phyloP scores from a whole-genome alignment of 2,113 vertebrate genomes.

The Pelobates fuscus region DNA sequence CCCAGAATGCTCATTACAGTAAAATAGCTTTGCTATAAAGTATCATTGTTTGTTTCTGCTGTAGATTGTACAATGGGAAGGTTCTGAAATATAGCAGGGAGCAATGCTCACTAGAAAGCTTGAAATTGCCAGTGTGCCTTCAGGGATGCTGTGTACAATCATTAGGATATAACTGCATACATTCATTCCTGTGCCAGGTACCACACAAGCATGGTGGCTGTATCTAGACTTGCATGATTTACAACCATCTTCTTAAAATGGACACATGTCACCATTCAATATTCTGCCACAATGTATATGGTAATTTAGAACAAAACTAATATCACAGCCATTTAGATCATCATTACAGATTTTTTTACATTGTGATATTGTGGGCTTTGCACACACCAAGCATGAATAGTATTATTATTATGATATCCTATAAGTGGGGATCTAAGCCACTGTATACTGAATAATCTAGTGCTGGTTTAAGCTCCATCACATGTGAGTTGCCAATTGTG shows the following conservation, averaged over 20 bases:
- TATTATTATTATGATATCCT: no score
- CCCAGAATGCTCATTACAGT: conserved; percentile 50
- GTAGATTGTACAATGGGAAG: conserved; percentile 43
- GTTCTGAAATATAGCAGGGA: conserved; percentile 45
- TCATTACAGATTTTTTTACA: no score
- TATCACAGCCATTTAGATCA: no score
- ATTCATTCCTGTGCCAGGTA: conserved; percentile 43
- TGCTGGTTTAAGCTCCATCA: no score
- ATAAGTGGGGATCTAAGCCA: no score
- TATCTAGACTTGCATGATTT: not conserved
- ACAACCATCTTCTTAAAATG: not conserved
- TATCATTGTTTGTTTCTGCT: conserved; percentile 50
- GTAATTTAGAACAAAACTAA: no score
- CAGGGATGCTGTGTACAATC: conserved; percentile 48
- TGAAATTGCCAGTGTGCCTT: conserved; percentile 44
- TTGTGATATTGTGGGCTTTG: no score
- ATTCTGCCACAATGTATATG: not conserved
- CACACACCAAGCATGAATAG: no score
- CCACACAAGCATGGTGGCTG: conserved; percentile 1
- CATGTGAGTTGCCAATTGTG: no score
- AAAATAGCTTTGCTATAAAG: conserved; percentile 49
- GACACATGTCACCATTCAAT: not conserved
- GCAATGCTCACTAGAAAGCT: conserved; percentile 33
- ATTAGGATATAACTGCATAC: conserved; percentile 48
- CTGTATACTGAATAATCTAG: no score